phyloP scores from a whole-genome alignment of 2,113 vertebrate genomes.

The Ahaetulla prasina region DNA sequence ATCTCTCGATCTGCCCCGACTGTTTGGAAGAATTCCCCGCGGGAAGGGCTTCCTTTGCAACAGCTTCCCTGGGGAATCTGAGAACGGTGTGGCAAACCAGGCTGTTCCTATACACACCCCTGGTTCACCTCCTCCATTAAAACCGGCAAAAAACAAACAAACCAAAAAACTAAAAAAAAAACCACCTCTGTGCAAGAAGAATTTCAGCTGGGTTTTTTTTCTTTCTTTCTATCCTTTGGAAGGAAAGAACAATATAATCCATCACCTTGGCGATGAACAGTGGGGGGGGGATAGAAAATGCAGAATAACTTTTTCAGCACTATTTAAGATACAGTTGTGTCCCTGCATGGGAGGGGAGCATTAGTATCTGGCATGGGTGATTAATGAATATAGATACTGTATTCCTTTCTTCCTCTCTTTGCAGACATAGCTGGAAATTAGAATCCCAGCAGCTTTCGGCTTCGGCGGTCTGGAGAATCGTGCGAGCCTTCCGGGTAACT shows the following conservation, averaged over 20 bases:
- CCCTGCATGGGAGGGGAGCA: background rate
- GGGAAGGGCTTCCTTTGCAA: background rate
- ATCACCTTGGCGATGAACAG: background rate
- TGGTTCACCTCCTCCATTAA: background rate
- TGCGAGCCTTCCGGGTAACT: background rate
- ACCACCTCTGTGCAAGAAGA: background rate
- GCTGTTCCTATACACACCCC: background rate
- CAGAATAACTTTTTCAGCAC: background rate
- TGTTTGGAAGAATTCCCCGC: background rate
- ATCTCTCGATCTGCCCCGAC: background rate
- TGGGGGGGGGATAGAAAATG: background rate
- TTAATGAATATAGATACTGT: background rate
- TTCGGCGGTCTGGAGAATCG: background rate
- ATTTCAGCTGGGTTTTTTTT: background rate
- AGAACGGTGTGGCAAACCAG: background rate
- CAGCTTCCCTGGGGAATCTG: background rate
- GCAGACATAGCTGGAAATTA: background rate
- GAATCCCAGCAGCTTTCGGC: background rate
- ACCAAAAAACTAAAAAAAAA: accelerated
- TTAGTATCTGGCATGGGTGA: background rate
- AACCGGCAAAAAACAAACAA: background rate
- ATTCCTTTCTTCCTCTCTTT: background rate
- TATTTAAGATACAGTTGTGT: background rate
- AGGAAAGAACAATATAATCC: background rate
- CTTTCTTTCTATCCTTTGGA: background rate